Evolutionary conservation across 2,113 vertebrate species (phyloP), one percentile per base, ranked within the genome.

Genomic region (Ramphastos sulfuratus): DNA sequence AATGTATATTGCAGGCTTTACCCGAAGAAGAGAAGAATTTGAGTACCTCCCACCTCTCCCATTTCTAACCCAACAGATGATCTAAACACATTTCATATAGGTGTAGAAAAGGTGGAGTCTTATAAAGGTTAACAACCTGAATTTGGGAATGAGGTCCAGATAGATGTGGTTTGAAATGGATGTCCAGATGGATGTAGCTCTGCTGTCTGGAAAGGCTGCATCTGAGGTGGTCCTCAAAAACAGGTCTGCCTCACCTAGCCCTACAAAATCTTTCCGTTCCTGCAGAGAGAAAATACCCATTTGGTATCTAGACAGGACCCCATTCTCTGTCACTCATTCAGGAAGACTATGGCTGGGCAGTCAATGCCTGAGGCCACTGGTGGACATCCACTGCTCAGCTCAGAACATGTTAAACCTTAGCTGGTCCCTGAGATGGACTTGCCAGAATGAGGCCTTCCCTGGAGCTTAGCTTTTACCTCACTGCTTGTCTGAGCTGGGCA

Each of bases 331-430:
- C 9, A 8, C 46, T 79, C 15, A 8, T 18, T 46, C 39, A 80
- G 56, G 55, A 86, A 46, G 18, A 55, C 19, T 8, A n/a, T 0
- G 1, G 63, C 44, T 76, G 48, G 87, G 30, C 17, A 76, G 15
- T 8, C 33, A 44, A 12, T 4, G 24, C 4, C 33, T 0, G 0
- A 61, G 66, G n/a, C 24, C 50, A 33, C 7, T 17, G 50, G 15
- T 0, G 10, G 12, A 35, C 33, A 69, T 24, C 21, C 27, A 39
- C 8, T 59, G 69, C 55, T 50, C 72, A n/a, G 18, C 55, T 72
- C 56, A 31, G 69, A 86, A 42, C 27, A 33, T 52, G 25, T 42
- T 46, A 61, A 85, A 70, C 27, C 35, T 79, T 1, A 44, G 11
- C 28, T 54, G 73, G 10, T 44, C 35, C 39, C 15, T 25, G 23